Evolutionary conservation across 2,113 vertebrate species (phyloP).

Genomic region (Oxygymnocypris stewartii): DNA sequence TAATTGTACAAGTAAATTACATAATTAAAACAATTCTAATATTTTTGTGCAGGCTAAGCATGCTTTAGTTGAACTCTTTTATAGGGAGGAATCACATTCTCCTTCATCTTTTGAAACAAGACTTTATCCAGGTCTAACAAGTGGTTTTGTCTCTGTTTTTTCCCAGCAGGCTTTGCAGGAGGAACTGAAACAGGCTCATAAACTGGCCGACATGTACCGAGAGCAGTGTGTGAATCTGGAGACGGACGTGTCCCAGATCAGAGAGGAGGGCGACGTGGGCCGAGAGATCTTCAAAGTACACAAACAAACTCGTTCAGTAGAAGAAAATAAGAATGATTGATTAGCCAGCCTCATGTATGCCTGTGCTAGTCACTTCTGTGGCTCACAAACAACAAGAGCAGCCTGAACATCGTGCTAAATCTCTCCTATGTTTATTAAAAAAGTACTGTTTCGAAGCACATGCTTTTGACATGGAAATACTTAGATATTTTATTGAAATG

Average conservation of each 20-base stretch:
- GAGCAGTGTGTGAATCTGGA: slow-evolving; percentile 90
- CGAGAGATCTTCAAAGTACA: slow-evolving; percentile 89
- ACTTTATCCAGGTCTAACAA: not conserved
- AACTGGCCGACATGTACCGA: slow-evolving; percentile 87
- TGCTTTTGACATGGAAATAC: not conserved
- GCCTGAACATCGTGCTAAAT: not conserved
- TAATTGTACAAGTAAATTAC: not conserved
- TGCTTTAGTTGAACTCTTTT: not conserved
- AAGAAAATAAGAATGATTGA: not conserved
- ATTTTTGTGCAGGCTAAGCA: too few relatives aligned
- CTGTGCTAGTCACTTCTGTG: too few relatives aligned
- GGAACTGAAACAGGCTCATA: slow-evolving; percentile 82
- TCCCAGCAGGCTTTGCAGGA: slow-evolving; percentile 79
- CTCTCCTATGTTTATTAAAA: not conserved
- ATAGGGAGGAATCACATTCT: not conserved
- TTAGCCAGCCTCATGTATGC: not conserved
- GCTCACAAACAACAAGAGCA: too few relatives aligned
- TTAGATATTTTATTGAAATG: not conserved
- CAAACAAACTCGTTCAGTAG: not conserved
- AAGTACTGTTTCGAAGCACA: too few relatives aligned
- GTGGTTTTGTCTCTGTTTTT: not conserved
- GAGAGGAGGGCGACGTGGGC: slow-evolving; percentile 84
- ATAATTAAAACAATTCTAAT: not conserved
- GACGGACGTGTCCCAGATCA: slow-evolving; percentile 84
- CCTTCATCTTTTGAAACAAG: not conserved